Conservation (phyloP, 2,888 invertebrate genomes). For the Tipula unca region DNA sequence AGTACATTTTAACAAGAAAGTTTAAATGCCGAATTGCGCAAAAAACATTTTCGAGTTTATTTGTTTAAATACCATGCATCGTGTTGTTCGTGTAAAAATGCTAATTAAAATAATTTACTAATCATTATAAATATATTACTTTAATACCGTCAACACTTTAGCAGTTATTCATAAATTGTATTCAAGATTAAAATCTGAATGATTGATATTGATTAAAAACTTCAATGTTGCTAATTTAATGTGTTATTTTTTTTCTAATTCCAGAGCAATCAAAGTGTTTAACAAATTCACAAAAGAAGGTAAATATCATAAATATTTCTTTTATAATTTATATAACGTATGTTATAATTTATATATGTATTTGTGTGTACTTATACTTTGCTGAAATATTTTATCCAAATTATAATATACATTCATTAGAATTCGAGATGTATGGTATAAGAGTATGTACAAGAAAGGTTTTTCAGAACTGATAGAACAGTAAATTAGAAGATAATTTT, state of each 20-base stretch:
- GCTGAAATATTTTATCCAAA: not conserved
- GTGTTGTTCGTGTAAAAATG: too few relatives aligned
- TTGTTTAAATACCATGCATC: too few relatives aligned
- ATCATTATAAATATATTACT: too few relatives aligned
- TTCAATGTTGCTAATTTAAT: not conserved
- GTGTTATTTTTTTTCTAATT: constrained; percentile 22
- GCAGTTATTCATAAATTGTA: too few relatives aligned
- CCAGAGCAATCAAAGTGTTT: constrained; percentile 25
- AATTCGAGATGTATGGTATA: not conserved
- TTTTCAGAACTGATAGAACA: not conserved
- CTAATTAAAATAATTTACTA: too few relatives aligned
- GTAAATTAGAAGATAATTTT: not conserved
- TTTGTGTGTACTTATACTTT: not conserved
- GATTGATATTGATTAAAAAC: too few relatives aligned
- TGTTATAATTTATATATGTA: too few relatives aligned
- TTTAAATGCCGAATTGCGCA: too few relatives aligned
- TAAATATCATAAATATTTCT: constrained; percentile 21
- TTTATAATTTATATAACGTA: not conserved
- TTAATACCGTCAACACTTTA: too few relatives aligned
- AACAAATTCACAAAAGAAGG: constrained; percentile 28
- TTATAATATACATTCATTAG: not conserved
- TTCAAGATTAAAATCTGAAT: too few relatives aligned
- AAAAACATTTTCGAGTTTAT: too few relatives aligned
- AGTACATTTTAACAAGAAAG: too few relatives aligned
- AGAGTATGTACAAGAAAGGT: not conserved